Evolutionary conservation across 64 coral and sea anemone genomes (phyloP).

Genomic region (Platygyra sinensis): DNA sequence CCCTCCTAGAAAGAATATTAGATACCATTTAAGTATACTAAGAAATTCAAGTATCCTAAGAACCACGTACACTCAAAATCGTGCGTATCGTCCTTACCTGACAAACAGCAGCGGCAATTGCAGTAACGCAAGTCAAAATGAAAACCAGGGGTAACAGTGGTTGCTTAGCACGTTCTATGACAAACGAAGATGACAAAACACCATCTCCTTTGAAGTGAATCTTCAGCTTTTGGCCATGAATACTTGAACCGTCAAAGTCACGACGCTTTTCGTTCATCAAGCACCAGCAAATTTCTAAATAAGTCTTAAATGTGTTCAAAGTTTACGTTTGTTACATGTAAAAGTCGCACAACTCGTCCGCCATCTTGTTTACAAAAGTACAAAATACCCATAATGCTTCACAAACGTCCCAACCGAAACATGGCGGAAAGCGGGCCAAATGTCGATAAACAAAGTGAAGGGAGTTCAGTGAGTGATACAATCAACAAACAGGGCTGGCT

Average conservation of each 20-base stretch:
- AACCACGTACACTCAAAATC: background rate
- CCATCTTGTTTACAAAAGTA: background rate
- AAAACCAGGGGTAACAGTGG: background rate
- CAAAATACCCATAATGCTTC: background rate
- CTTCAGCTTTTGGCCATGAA: constrained; percentile 13
- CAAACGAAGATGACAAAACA: constrained; percentile 7
- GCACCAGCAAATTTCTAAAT: background rate
- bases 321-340: no score
- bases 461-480: constrained; percentile 54
- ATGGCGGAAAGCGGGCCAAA: constrained; percentile 69
- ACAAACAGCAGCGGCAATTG: background rate
- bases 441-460: constrained; percentile 40
- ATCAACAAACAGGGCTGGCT: constrained; percentile 77
- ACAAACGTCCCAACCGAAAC: constrained; percentile 10
- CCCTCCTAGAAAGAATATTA: no score
- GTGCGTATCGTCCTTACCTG: background rate
- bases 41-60: background rate
- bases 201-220: constrained; percentile 32
- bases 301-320: no score
- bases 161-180: background rate
- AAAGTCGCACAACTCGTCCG: background rate
- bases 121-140: background rate
- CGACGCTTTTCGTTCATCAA: constrained; percentile 13
- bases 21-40: background rate
- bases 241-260: constrained; percentile 3